Evolutionary conservation across 2,888 invertebrate species (phyloP), one percentile per base, ranked within the genome.

Genomic region (Myopa tessellatipennis): DNA sequence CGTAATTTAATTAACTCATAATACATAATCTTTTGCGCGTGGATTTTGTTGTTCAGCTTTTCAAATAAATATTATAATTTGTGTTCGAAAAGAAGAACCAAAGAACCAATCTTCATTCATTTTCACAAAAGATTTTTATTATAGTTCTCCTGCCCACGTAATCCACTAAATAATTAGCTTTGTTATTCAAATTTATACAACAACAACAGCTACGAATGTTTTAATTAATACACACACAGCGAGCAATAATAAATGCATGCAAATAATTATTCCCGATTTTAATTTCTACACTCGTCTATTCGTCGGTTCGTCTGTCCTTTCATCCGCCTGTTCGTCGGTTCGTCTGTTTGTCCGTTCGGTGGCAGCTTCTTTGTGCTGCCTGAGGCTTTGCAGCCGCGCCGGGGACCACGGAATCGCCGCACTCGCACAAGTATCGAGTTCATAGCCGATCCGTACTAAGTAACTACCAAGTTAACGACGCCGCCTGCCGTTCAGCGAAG

Each of bases 341-440:
- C 14, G 4, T 26, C 38, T 18, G n/a, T n/a, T n/a, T n/a, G n/a
- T n/a, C n/a, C 34, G 14, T 26, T 34, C 36, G 69, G 4, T 45
- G 45, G 69, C 12, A 38, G 34, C 10, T 12, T 5, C 18, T 58
- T 58, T 58, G 58, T 12, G 16, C 5, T 16, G 18, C 18, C n/a
- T 61, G 14, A 18, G 18, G 18, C n/a, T 4, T 61, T 18, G 18
- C n/a, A 34, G 4, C 14, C 34, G 18, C 60, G 60, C 45, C 45
- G 40, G 63, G 34, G 58, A 52, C 75, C 68, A 50, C 68, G 68
- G 40, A 50, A 76, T 26, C 10, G 70, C 65, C 71, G n/a, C 76
- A 76, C 71, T 76, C 76, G 71, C 76, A 76, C 71, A 71, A 76
- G 65, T 76, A 76, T 76, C 76, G 76, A 65, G 71, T 71, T 76